A percentile compares a stretch with the other conserved stretches of the same genome.
Evolutionary conservation across 2,113 vertebrate species (phyloP).

Genomic region (Notarius quadriscutis): DNA sequence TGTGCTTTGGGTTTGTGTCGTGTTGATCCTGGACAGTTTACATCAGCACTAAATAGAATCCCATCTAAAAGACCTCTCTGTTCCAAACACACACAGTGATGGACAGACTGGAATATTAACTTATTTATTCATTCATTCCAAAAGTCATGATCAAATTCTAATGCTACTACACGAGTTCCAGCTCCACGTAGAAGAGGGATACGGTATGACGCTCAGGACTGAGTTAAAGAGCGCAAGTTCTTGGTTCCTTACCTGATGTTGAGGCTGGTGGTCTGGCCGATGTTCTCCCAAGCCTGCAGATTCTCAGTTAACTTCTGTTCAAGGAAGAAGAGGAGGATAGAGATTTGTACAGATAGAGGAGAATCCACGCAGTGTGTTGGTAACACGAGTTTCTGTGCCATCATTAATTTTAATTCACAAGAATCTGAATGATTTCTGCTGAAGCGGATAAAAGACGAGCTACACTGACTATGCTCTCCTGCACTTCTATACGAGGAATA

Average conservation of each 20-base stretch:
- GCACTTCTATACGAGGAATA: no score
- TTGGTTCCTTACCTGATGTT: slow-evolving; percentile 79
- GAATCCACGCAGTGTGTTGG: not conserved
- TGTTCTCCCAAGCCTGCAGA: slow-evolving; percentile 86
- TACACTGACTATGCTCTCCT: no score
- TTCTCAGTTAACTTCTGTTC: slow-evolving; percentile 80
- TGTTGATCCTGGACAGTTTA: not conserved
- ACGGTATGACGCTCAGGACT: no score
- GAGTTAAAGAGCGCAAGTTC: not conserved
- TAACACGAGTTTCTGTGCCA: not conserved
- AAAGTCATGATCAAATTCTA: no score
- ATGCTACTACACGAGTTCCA: no score
- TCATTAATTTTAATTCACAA: no score
- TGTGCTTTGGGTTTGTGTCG: not conserved
- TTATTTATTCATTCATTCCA: no score
- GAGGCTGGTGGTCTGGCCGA: slow-evolving; percentile 84
- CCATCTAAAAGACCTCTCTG: not conserved
- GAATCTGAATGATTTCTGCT: no score
- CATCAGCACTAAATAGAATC: not conserved
- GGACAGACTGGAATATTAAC: no score
- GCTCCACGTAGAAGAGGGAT: no score
- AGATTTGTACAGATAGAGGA: not conserved
- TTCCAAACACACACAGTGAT: not conserved
- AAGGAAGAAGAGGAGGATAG: not conserved
- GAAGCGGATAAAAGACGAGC: no score